phyloP scores from a whole-genome alignment of 2,797 vertebrate genomes.

The Trachops cirrhosus region DNA sequence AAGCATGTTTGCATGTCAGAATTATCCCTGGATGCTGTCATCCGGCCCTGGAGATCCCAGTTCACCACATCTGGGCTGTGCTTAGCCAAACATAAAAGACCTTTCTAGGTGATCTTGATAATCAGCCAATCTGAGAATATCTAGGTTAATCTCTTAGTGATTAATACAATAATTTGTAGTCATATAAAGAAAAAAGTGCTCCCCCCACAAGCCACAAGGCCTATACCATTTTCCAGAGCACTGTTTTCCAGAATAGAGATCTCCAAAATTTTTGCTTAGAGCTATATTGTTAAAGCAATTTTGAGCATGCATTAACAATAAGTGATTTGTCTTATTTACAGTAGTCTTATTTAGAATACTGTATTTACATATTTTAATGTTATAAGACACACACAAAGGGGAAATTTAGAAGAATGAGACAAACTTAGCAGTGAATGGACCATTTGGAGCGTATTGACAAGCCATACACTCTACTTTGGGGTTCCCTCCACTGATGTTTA shows the following conservation, averaged over 20 bases:
- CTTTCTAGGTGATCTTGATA: neutral
- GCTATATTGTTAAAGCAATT: neutral
- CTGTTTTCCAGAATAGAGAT: neutral
- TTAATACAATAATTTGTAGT: neutral
- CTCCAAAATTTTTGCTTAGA: neutral
- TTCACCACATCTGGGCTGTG: neutral
- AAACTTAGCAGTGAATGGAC: neutral
- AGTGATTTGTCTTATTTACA: neutral
- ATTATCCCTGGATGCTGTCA: neutral
- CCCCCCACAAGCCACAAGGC: neutral
- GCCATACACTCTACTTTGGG: neutral
- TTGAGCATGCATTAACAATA: neutral
- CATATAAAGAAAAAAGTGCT: neutral
- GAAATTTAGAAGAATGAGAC: neutral
- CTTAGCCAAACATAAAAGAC: neutral
- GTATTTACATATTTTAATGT: neutral
- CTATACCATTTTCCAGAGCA: neutral
- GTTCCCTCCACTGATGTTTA: neutral
- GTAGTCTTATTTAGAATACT: neutral
- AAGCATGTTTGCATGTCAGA: neutral
- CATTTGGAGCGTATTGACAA: neutral
- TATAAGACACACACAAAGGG: neutral
- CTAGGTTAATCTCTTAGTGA: neutral
- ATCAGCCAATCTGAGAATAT: neutral
- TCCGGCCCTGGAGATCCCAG: neutral